Base-by-base conservation (phyloP, 2,888 invertebrate genomes). In the Poecilobothrus nobilitatus region DNA sequence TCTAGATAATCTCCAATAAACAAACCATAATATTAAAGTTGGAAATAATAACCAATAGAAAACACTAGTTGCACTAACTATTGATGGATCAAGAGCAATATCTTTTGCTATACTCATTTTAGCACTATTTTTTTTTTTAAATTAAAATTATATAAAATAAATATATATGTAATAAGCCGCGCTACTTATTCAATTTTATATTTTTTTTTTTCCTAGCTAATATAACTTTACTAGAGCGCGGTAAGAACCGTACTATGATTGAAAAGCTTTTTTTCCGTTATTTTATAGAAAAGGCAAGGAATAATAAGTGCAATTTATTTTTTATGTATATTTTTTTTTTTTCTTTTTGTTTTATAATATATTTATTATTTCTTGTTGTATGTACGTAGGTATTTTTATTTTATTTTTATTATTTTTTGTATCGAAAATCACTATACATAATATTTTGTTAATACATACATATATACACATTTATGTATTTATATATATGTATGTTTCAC, bases 1-100 rank as follows among this genome's bases (percentile, higher is more conserved):
- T n/a, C 91, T 84, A 12, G 91, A 91, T 75, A 91, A 82, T 66
- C 87, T 85, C 88, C 90, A 92, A 81, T 92, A 92, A 37, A 87
- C 83, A 77, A 88, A 89, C 86, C 88, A 91, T 66, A 92, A 84
- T 4, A 88, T 80, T 53, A 90, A 34, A 0, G 90, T 89, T 63
- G 89, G 91, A 22, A 91, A 79, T 66, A 92, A 81, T n/a, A 92
- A 86, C 71, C 88, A 85, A 74, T 90, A 88, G 78, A 92, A 91
- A 71, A 91, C 82, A 74, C 84, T 88, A 69, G 88, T 87, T 33
- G 90, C 86, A 63, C 88, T 78, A 69, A 80, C 75, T 67, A 80
- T 66, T 41, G 76, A 73, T n/a, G 79, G 77, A 70, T 81, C 81
- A 72, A 78, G 78, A 66, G 80, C 74, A 72, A 79, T 75, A 73